Base-by-base conservation (phyloP, 2,797 vertebrate species). In the Megalops cyprinoides region DNA sequence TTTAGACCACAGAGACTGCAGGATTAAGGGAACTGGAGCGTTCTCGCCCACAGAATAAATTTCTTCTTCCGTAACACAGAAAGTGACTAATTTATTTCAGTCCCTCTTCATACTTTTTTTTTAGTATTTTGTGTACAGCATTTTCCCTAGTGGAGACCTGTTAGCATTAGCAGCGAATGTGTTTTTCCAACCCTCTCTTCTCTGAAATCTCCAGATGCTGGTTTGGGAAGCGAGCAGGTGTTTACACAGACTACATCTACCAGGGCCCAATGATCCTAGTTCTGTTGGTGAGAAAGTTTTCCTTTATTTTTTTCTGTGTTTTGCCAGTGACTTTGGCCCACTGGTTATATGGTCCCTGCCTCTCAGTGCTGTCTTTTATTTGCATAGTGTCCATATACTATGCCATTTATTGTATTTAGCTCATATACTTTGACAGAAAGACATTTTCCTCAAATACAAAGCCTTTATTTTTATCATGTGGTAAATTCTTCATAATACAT, bases 181-280 rank as follows among this genome's bases (percentile, higher is more conserved):
- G 74, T 81, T 31, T 67, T n/a, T n/a, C n/a, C n/a, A n/a, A n/a
- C n/a, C n/a, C n/a, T 39, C 1, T 80, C 9, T 82, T 82, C 55
- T 83, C 37, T 89, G 87, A 75, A 34, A 77, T 83, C 88, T 42
- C 77, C 90, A 98, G 97, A 90, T 98, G 97, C 93, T 98, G 97
- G 97, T 98, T 98, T 87, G 97, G 97, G 85, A 98, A 98, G 90
- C 90, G 91, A 78, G 90, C 96, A 0, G 97, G 97, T 23, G 94
- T 97, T 4, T 97, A 97, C 83, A 98, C 96, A 0, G 97, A 98
- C 88, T 98, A 98, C 88, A 98, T 98, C 91, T 98, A 98, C 90
- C 97, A 98, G 85, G 97, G 97, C 0, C 97, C 97, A 79, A 97
- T 98, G 95, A 98, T 98, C 65, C 92, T 98, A 14, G 97, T 98